Conservation (phyloP, 2,113 vertebrate species). For the Odobenus rosmarus region DNA sequence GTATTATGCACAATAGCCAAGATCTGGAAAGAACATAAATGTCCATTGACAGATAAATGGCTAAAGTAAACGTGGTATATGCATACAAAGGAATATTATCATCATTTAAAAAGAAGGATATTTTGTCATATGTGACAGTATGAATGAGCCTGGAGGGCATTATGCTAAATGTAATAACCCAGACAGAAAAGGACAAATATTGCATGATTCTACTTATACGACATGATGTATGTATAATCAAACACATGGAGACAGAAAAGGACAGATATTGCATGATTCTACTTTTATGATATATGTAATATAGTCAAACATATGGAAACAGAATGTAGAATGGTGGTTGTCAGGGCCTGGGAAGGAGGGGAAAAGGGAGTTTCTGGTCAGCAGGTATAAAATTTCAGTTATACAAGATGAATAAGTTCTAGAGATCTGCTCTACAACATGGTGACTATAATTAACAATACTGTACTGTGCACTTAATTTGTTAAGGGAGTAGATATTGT, state of each 20-base stretch:
- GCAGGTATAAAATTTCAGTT: neutral
- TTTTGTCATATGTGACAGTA: neutral
- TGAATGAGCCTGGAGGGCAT: neutral
- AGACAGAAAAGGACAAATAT: neutral
- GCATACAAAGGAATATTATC: neutral
- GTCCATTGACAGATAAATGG: neutral
- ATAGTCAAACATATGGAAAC: neutral
- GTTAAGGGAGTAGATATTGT: neutral
- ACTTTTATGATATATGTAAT: neutral
- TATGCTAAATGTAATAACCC: neutral
- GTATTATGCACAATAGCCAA: neutral
- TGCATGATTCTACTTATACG: neutral
- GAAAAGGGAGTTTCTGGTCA: neutral
- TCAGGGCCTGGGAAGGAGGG: neutral
- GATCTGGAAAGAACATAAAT: neutral
- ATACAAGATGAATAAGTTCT: neutral
- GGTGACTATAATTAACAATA: neutral
- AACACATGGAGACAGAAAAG: neutral
- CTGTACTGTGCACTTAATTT: neutral
- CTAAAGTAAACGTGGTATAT: neutral
- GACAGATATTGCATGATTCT: neutral
- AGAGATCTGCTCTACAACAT: neutral
- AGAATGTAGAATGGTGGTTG: neutral
- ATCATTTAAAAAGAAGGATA: neutral
- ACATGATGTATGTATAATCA: neutral